These are phyloP conservation scores for Agelas oroides DNA, from an alignment of 37 sponge, comb jelly and placozoan genomes.

Conservation along the genomic window DNA sequence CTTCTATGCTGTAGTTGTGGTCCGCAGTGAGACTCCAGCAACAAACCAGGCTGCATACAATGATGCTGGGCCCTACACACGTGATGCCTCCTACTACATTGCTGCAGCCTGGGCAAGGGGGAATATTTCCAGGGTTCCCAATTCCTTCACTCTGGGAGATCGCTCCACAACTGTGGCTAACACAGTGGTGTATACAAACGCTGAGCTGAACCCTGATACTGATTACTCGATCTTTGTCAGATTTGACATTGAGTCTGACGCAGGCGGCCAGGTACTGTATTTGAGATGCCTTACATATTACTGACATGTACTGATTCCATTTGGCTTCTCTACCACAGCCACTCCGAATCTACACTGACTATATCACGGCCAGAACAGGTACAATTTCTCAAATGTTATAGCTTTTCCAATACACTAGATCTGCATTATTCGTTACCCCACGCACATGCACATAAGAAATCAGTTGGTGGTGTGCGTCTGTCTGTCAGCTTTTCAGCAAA, in stretches of 20 bases:
- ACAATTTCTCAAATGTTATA: too few species aligned
- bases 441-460: too few species aligned
- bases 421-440: too few species aligned
- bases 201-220: not conserved
- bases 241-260: slow-evolving; percentile 15
- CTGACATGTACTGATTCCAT: too few species aligned
- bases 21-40: not conserved
- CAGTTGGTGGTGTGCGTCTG: too few species aligned
- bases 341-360: not conserved
- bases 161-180: slow-evolving; percentile 6
- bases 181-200: slow-evolving; percentile 20
- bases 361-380: too few species aligned
- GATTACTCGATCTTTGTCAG: slow-evolving; percentile 3
- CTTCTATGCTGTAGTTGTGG: slow-evolving; percentile 46
- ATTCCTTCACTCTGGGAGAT: slow-evolving; percentile 26
- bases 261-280: not conserved
- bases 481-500: too few species aligned
- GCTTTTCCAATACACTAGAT: too few species aligned
- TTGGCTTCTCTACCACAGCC: not conserved
- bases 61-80: not conserved
- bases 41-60: not conserved
- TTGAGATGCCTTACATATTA: too few species aligned
- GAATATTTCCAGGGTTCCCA: not conserved
- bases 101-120: slow-evolving; percentile 33
- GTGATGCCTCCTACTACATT: not conserved